Base-by-base conservation (phyloP, 2,113 vertebrate genomes). In the Synchiropus splendidus region DNA sequence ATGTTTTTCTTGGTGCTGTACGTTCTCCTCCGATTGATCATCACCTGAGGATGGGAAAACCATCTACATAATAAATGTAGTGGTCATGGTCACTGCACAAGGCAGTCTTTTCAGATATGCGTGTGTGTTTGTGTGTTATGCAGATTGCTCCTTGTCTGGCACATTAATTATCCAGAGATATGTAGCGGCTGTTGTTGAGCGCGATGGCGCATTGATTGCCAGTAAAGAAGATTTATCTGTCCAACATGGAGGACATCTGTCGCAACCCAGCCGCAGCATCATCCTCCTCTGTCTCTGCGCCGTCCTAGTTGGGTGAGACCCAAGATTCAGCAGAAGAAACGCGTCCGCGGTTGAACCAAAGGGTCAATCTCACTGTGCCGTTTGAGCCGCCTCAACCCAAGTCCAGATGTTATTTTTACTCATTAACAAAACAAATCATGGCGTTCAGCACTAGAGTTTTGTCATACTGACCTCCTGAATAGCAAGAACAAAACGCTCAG, bases 191-290 rank as follows among this genome's bases (percentile, higher is more conserved):
- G 64, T 62, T n/a, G n/a, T n/a, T 67, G 70, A 1, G 32, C 43
- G 35, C n/a, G n/a, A 70, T 67, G 66, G 58, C 46, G 72, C 67
- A 71, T 75, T 79, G 78, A 81, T 77, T 75, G 70, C 57, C 67
- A 59, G 61, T 75, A 72, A 74, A 72, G 67, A 72, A 78, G 69
- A 78, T 78, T 75, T 74, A 78, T 83, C 45, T 53, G 52, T 67
- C 53, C 61, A 58, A 59, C 62, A 51, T 35, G 53, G 31, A 27
- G 50, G 60, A 71, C 66, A 81, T 77, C 74, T 27, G 21, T 27
- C 21, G 8, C 21, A 8, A 8, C n/a, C 21, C 4, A 27, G 21
- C 21, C 4, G 8, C 21, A 27, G 21, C 21, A 27, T 27, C 21
- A 27, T 27, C 21, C 21, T 47, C 56, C 61, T 52, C 49, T 49